phyloP scores from a whole-genome alignment of 2,888 invertebrate species.

The Drosophila kuntzei region DNA sequence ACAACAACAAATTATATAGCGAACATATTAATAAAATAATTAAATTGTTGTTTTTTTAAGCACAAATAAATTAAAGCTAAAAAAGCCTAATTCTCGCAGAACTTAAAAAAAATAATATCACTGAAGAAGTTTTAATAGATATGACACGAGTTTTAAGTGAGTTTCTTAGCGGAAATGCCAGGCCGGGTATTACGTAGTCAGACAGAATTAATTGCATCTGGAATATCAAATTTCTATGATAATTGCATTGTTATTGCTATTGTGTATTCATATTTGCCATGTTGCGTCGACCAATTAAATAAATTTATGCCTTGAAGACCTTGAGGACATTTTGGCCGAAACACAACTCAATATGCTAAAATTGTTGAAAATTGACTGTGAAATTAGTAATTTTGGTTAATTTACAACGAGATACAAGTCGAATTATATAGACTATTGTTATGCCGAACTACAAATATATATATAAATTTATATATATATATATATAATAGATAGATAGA shows the following conservation, averaged over 20 bases:
- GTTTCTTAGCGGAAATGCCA: neutral
- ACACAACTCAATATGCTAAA: slow-evolving; percentile 1
- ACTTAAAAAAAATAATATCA: too few species aligned
- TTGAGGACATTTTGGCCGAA: neutral
- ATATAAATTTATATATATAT: too few species aligned
- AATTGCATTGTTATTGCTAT: slow-evolving; percentile 10
- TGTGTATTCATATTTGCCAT: neutral
- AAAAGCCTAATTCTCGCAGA: too few species aligned
- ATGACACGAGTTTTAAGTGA: neutral
- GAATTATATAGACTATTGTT: neutral
- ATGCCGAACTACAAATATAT: neutral
- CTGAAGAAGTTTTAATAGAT: neutral
- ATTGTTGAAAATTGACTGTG: slow-evolving; percentile 1
- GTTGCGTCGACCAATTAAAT: slow-evolving; percentile 21
- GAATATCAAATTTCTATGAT: slow-evolving; percentile 6
- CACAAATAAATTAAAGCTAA: too few species aligned
- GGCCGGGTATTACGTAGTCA: neutral
- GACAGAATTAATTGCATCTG: neutral
- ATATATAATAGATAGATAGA: neutral
- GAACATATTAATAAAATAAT: too few species aligned
- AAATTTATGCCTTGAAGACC: slow-evolving; percentile 6
- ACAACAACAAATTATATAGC: too few species aligned
- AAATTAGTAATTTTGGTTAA: slow-evolving; percentile 1
- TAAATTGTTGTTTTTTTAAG: too few species aligned
- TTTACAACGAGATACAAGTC: slow-evolving; percentile 1